A percentile compares a stretch with the other conserved stretches of the same genome.
Evolutionary conservation across 2,888 invertebrate species (phyloP).

Genomic region (Timandra comae): DNA sequence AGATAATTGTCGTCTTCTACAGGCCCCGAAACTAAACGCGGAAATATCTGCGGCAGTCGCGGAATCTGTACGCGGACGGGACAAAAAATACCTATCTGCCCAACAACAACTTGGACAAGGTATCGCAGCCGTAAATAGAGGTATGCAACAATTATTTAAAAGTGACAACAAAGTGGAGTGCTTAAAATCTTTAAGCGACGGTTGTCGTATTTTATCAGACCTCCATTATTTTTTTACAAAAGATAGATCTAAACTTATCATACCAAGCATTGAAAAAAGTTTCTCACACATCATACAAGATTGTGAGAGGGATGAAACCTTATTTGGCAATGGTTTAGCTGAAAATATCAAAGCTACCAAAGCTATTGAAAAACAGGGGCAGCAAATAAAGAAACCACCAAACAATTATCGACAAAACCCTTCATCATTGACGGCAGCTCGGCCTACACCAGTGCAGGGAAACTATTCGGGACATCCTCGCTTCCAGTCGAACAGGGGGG

Average conservation of each 20-base stretch:
- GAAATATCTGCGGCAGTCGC: not conserved
- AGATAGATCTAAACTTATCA: not conserved
- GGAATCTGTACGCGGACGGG: not conserved
- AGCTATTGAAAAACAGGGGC: constrained; percentile 4
- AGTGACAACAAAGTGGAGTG: constrained; percentile 1
- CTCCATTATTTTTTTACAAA: not conserved
- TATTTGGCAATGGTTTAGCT: constrained; percentile 1
- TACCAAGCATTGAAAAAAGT: not conserved
- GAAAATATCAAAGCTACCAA: constrained; percentile 6
- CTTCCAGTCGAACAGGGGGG: too few relatives aligned
- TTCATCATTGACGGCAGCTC: too few relatives aligned
- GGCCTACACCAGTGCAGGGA: too few relatives aligned
- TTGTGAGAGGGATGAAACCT: constrained; percentile 1
- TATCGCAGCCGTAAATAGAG: not conserved
- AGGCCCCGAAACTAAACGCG: not conserved
- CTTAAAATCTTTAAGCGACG: constrained; percentile 1
- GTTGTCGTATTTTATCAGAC: constrained; percentile 2
- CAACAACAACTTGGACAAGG: not conserved
- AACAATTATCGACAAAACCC: too few relatives aligned
- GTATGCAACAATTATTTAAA: not conserved
- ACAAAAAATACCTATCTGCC: not conserved
- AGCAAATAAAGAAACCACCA: not conserved
- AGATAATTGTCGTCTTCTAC: not conserved
- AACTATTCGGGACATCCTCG: too few relatives aligned
- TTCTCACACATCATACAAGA: constrained; percentile 1